Evolutionary conservation across 2,797 vertebrate genomes (phyloP), one percentile per base, ranked within the genome.

Genomic region (Sebastes oblongus): DNA sequence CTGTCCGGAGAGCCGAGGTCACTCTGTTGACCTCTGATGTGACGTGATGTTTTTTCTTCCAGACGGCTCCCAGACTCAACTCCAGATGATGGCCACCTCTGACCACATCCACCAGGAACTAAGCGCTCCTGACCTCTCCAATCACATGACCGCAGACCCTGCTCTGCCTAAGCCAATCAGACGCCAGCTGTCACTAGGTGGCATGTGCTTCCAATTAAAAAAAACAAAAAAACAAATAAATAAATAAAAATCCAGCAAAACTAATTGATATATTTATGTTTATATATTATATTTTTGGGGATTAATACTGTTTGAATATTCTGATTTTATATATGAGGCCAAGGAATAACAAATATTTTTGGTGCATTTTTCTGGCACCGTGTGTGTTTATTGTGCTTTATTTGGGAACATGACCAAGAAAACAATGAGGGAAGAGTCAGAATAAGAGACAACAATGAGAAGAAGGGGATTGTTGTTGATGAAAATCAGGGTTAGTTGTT

Each of bases 21-120:
- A 29, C 5, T 46, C 42, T 58, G 65, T 58, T 22, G 32, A 39
- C 52, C 18, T 46, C 24, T 75, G 36, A 74, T 18, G 0, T 68
- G 22, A 30, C 10, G 3, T 71, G 46, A 39, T 27, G 4, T 68
- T 52, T 68, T 68, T 62, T 50, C 46, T 90, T 88, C 13, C 91
- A 99, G 98, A 98, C 98, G 36, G 98, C 98, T 77, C 98, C 98
- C n/a, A 96, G 98, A 50, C 92, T 99, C 92, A 99, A 99, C 89
- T 99, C 98, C 54, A 98, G 98, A 97, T 99, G 98, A 99, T 97
- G 87, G 89, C 82, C 75, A 32, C 30, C 10, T 46, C 81, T 77
- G 78, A 81, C 24, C 75, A 39, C 76, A 69, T 58, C 36, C 62
- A 29, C 78, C 79, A 68, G 84, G 80, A 86, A 39, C 69, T 16